Base-by-base conservation (phyloP, 2,113 vertebrate genomes). In the Leucosticte australis region DNA sequence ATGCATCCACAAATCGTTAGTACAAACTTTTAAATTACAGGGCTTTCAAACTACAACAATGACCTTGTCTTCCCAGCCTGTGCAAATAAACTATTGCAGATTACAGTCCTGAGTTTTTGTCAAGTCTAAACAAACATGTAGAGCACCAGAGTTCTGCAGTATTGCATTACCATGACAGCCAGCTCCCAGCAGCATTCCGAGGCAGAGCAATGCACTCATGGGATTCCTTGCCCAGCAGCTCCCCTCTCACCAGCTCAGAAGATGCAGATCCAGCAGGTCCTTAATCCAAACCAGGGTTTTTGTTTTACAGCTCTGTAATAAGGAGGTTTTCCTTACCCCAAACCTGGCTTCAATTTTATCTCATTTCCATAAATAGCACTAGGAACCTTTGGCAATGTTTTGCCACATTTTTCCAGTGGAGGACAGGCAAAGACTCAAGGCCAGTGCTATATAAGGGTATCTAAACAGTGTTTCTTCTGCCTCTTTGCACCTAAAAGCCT, bases 261-360 rank as follows among this genome's bases (percentile, higher is more conserved):
- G 73, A 93, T 26, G 80, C 90, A 92, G 88, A 95, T 93, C 88
- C 94, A 57, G 55, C 3, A 4, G 79, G 88, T 44, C 46, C 37
- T 84, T 92, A 95, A 96, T 96, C 93, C 90, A 92, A 97, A 95
- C 93, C 96, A 97, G 96, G 69, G 80, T 90, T 96, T 96, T 87
- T 26, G 49, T 83, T 90, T 95, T 79, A 78, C 92, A 95, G 76
- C 65, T 89, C 53, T 69, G 79, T 69, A 90, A 81, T 62, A 90
- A 92, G 71, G 73, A 97, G 90, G 44, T 76, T 96, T 93, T 90
- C 69, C 93, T 95, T 96, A 89, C 76, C 83, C 90, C 83, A 96
- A 97, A 96, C 95, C 95, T 94, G 94, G 92, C 90, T 96, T 97
- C 88, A 96, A 96, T 97, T 97, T 97, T 92, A 97, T 96, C 95